Conservation (phyloP, 2,797 vertebrate genomes). For the Philypnodon macrostomus region DNA sequence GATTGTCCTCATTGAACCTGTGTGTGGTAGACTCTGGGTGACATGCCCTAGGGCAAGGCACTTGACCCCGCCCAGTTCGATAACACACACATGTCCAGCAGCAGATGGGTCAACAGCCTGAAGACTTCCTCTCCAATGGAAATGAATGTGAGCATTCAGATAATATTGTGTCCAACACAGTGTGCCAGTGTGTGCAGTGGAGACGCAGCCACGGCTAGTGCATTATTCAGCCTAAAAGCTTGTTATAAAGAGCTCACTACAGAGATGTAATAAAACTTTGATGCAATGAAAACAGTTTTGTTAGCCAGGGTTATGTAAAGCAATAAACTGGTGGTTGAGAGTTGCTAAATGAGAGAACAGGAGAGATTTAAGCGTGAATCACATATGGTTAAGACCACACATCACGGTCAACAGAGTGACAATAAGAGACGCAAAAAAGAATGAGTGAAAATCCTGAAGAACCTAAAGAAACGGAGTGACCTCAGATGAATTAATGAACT, state of each 20-base stretch:
- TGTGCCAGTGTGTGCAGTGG: too few relatives aligned
- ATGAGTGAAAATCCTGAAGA: conserved; percentile 3
- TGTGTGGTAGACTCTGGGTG: background rate
- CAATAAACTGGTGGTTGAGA: conserved; percentile 33
- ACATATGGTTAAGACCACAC: background rate
- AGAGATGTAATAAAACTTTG: conserved; percentile 62
- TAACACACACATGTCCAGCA: conserved; percentile 13
- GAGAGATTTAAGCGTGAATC: too few relatives aligned
- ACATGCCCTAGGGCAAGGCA: conserved; percentile 18
- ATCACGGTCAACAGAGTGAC: background rate
- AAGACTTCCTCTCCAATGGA: conserved; percentile 5
- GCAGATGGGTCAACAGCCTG: conserved; percentile 33
- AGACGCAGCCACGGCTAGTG: conserved; percentile 41
- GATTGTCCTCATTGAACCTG: background rate
- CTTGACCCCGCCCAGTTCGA: conserved; percentile 24
- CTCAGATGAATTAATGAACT: conserved; percentile 34
- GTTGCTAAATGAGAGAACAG: conserved; percentile 3
- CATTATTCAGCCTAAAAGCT: conserved; percentile 75
- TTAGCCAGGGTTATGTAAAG: conserved; percentile 58
- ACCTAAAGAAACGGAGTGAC: background rate
- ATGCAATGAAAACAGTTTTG: conserved; percentile 64
- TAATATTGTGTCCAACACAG: conserved; percentile 6
- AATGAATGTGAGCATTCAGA: conserved; percentile 33
- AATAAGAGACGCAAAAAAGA: background rate
- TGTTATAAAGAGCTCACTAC: conserved; percentile 57